A percentile compares a stretch with the other conserved stretches of the same genome.
Conservation (phyloP, 2,888 invertebrate genomes). For the Brachyptera risi region DNA sequence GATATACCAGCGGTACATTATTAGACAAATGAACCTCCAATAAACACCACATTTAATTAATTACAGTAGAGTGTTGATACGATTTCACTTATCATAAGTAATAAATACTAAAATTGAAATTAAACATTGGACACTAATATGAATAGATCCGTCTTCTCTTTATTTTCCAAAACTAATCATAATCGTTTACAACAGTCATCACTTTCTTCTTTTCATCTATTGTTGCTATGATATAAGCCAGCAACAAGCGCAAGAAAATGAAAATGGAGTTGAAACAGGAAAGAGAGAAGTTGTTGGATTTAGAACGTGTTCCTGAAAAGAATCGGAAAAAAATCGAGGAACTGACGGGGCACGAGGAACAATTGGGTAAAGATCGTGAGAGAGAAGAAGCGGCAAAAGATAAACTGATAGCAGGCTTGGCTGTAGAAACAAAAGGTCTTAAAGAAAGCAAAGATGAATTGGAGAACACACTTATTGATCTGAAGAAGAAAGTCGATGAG, state of each 20-base stretch:
- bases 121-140: no score
- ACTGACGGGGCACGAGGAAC: constrained; percentile 54
- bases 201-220: no score
- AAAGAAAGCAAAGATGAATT: constrained; percentile 67
- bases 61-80: no score
- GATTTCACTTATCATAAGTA: no score
- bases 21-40: no score
- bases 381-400: constrained; percentile 54
- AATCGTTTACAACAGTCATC: no score
- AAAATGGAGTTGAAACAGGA: constrained; percentile 58
- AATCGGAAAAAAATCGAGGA: constrained; percentile 66
- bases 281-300: constrained; percentile 47
- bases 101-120: no score
- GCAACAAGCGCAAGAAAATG: constrained; percentile 70
- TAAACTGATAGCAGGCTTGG: constrained; percentile 58
- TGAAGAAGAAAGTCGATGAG: constrained; percentile 66
- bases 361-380: constrained; percentile 49
- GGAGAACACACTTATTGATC: constrained; percentile 62
- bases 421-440: constrained; percentile 62
- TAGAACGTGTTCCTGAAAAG: constrained; percentile 65
- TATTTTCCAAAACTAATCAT: no score
- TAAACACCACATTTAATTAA: no score
- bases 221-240: no score
- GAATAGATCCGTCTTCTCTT: no score
- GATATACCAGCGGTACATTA: no score